Percentiles rank a stretch among this genome's conserved stretches.
phyloP scores from a whole-genome alignment of 2,888 invertebrate species.

The Polymixis flavicincta region DNA sequence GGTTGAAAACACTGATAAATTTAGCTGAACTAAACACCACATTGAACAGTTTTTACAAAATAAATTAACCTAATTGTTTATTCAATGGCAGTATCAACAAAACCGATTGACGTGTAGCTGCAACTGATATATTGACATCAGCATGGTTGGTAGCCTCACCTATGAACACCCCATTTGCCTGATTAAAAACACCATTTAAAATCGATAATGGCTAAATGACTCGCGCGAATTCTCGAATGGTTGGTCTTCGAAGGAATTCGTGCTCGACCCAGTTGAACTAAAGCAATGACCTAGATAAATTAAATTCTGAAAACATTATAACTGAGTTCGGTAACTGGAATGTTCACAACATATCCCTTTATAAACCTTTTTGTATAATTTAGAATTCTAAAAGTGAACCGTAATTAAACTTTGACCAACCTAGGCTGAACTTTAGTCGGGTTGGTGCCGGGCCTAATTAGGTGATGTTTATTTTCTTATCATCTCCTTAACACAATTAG shows the following conservation, averaged over 20 bases:
- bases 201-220: constrained; percentile 59
- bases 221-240: constrained; percentile 48
- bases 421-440: constrained; percentile 12
- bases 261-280: constrained; percentile 41
- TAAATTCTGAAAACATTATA: constrained; percentile 40
- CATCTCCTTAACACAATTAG: not conserved
- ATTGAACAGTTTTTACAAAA: constrained; percentile 1
- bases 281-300: constrained; percentile 52
- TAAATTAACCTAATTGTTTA: constrained; percentile 43
- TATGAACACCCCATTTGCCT: constrained; percentile 49
- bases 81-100: constrained; percentile 25
- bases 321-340: constrained; percentile 8
- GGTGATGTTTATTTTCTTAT: constrained; percentile 3
- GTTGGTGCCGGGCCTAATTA: constrained; percentile 9
- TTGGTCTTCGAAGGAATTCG: constrained; percentile 51
- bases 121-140: constrained; percentile 34
- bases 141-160: constrained; percentile 17
- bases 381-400: constrained; percentile 22
- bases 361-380: constrained; percentile 25
- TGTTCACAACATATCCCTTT: constrained; percentile 25
- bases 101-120: constrained; percentile 34
- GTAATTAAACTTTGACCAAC: constrained; percentile 29
- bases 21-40: not conserved
- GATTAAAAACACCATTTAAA: constrained; percentile 56
- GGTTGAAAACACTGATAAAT: not conserved